Base-by-base conservation (phyloP, 2,888 invertebrate species). In the Fragum fragum region DNA sequence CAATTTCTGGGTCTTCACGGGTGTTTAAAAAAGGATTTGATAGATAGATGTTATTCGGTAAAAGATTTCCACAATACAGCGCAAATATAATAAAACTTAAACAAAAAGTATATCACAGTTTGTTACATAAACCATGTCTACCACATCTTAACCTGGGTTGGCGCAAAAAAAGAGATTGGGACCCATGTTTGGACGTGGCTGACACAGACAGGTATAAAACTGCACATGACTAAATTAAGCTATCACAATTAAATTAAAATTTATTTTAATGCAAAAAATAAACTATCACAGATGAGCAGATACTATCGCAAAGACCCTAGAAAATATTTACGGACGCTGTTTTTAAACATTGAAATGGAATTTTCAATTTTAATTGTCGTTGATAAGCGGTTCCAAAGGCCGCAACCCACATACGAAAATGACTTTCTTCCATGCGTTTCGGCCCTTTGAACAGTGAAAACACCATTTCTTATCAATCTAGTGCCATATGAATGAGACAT, bases 151-250 rank as follows among this genome's bases (percentile, higher is more conserved):
- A 57, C 2, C 57, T 57, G 6, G 26, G 57, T 28, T 57, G 26
- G 26, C 57, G 28, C 57, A 36, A 57, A 57, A 57, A 57, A 26
- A 26, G 26, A 57, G 57, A 57, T 57, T 11, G 2, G 26, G 57
- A 28, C 26, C 57, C 26, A 23, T 57, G 26, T 7, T 2, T 26
- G 26, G 26, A 26, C 26, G 57, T 57, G 57, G 5, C 26, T 57
- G 57, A 57, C 57, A 9, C 26, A 23, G 57, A 57, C 26, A 26
- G 57, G 57, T 26, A 57, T 57, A 28, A 57, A 14, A 7, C 26
- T 1, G 28, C 3, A 7, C 18, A 57, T 57, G 1, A 57, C 14
- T 9, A 47, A 47, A 57, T 55, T 6, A 29, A 32, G 14, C n/a
- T 32, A n/a, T 28, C 57, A 57, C 26, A 57, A 11, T 26, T 1